phyloP scores from a whole-genome alignment of 2,113 vertebrate genomes.

The Nothoprocta perdicaria region DNA sequence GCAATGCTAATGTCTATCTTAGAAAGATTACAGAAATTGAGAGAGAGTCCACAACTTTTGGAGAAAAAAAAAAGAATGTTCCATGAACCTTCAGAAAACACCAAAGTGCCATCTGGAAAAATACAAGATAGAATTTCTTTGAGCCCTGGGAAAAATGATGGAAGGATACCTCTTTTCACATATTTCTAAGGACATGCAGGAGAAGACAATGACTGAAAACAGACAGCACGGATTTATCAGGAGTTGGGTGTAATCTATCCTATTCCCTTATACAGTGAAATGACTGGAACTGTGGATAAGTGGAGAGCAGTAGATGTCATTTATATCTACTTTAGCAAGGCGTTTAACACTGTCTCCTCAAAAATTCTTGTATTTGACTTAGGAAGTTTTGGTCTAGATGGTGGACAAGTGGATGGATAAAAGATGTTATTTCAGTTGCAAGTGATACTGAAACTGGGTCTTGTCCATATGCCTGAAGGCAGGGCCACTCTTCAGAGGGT shows the following conservation, averaged over 20 bases:
- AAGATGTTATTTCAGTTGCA: background rate
- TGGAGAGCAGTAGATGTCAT: background rate
- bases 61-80: background rate
- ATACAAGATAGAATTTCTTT: background rate
- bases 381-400: background rate
- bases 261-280: background rate
- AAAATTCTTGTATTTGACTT: background rate
- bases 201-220: background rate
- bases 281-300: background rate
- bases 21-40: background rate
- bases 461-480: background rate
- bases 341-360: background rate
- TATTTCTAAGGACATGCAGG: background rate
- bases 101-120: background rate
- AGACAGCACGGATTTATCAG: background rate
- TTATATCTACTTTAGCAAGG: background rate
- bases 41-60: background rate
- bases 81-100: background rate
- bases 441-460: background rate
- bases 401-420: rapidly evolving
- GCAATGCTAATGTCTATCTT: background rate
- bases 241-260: background rate
- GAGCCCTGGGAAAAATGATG: background rate
- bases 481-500: background rate
- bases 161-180: background rate